These are phyloP conservation scores for Drosophila stalkeri DNA, from an alignment of 2,888 invertebrate species.

Conservation along the genomic window DNA sequence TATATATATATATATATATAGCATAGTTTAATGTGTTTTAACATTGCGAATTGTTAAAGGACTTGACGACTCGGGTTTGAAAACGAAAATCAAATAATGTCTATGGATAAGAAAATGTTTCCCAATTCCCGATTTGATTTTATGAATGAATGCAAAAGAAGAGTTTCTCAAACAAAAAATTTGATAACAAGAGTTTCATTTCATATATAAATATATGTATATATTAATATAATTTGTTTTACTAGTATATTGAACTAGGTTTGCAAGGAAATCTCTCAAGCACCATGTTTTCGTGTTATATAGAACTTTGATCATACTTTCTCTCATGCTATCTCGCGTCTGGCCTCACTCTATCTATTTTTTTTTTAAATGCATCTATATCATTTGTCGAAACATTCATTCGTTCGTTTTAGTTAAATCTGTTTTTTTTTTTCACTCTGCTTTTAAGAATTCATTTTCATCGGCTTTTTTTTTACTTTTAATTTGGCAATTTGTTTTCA, in stretches of 20 bases:
- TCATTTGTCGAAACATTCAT: conserved; percentile 28
- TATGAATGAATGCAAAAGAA: conserved; percentile 5
- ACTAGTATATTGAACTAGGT: conserved; percentile 34
- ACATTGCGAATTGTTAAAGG: conserved; percentile 40
- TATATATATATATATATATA: conserved; percentile 31
- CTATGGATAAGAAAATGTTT: conserved; percentile 2
- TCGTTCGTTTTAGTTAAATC: conserved; percentile 8
- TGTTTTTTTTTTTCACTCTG: conserved; percentile 26
- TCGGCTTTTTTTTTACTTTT: conserved; percentile 30
- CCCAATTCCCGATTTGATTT: conserved; percentile 10
- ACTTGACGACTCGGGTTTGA: neutral
- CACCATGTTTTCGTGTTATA: conserved; percentile 59
- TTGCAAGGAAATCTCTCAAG: conserved; percentile 64
- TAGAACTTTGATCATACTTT: conserved; percentile 26
- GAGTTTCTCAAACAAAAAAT: neutral
- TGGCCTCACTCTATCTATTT: neutral
- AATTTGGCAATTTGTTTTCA: conserved; percentile 67
- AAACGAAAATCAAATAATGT: conserved; percentile 11
- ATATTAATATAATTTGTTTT: conserved; percentile 8
- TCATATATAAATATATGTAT: conserved; percentile 3
- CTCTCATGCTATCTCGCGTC: neutral
- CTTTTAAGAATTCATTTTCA: conserved; percentile 16
- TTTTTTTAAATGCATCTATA: conserved; percentile 38
- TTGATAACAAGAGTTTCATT: conserved; percentile 24
- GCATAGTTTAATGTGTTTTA: conserved; percentile 44